Conservation (phyloP, 2,113 vertebrate genomes). For the Centrocercus urophasianus region DNA sequence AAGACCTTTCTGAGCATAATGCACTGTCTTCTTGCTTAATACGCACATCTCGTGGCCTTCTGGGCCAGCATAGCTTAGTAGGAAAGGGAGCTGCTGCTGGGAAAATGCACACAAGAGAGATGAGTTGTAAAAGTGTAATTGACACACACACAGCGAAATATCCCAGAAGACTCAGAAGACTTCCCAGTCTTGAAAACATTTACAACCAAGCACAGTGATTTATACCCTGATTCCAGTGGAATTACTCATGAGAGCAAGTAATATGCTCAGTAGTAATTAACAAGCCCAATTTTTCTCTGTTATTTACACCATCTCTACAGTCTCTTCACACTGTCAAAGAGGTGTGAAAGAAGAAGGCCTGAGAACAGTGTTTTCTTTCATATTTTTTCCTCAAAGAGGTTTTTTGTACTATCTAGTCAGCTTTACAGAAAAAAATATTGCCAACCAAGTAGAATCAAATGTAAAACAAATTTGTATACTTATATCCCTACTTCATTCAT, state of each 20-base stretch:
- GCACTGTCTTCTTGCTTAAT: not conserved
- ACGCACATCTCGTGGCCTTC: not conserved
- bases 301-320: not conserved
- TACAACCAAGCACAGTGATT: slow-evolving; percentile 14
- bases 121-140: slow-evolving; percentile 48
- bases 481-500: not conserved
- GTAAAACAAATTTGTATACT: not conserved
- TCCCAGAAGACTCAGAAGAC: slow-evolving; percentile 34
- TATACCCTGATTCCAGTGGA: not conserved
- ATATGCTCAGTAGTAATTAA: slow-evolving; percentile 62
- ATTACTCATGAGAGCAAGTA: slow-evolving; percentile 58
- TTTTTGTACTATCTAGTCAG: not conserved
- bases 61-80: slow-evolving; percentile 18
- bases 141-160: not conserved
- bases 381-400: not conserved
- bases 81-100: slow-evolving; percentile 17
- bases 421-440: not conserved
- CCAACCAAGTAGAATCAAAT: slow-evolving; percentile 2
- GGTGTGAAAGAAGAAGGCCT: not conserved
- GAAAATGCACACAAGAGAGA: not conserved
- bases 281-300: not conserved
- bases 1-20: not conserved
- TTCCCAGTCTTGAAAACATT: slow-evolving; percentile 38
- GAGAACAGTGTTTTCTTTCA: not conserved
- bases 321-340: slow-evolving; percentile 39